A percentile compares a stretch with the other conserved stretches of the same genome.
Evolutionary conservation across 2,113 vertebrate genomes (phyloP).

Genomic region (Acinonyx jubatus): DNA sequence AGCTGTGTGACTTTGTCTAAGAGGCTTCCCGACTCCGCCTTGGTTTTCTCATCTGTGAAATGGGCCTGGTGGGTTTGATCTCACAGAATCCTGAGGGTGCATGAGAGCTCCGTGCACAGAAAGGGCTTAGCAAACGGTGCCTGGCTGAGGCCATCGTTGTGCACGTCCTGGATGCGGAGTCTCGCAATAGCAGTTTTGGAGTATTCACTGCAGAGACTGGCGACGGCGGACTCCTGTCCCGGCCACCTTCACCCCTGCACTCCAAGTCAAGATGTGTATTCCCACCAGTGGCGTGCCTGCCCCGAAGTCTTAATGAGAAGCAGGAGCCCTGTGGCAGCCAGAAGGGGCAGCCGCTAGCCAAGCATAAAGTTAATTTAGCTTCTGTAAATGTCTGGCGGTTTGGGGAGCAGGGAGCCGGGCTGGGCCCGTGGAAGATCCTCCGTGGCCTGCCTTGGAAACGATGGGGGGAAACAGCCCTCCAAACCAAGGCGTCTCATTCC

Average conservation of each 20-base stretch:
- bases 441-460: conserved; percentile 74
- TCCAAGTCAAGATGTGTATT: neutral
- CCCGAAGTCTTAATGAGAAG: conserved; percentile 77
- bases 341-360: conserved; percentile 74
- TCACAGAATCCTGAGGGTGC: neutral
- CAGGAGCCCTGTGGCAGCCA: conserved; percentile 60
- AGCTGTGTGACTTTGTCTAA: too few relatives aligned
- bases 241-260: neutral
- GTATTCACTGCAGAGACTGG: neutral
- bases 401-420: conserved; percentile 69
- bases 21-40: neutral
- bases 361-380: conserved; percentile 81
- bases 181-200: neutral
- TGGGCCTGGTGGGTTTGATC: neutral
- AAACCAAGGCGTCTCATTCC: neutral
- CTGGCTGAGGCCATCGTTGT: accelerated
- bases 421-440: conserved; percentile 54
- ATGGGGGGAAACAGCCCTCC: neutral
- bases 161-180: neutral
- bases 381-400: conserved; percentile 77
- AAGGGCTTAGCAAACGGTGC: neutral
- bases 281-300: conserved; percentile 52
- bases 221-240: neutral
- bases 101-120: neutral
- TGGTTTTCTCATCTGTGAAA: neutral